Conservation (phyloP, 2,797 vertebrate genomes). For the Leptatherina wallacei region DNA sequence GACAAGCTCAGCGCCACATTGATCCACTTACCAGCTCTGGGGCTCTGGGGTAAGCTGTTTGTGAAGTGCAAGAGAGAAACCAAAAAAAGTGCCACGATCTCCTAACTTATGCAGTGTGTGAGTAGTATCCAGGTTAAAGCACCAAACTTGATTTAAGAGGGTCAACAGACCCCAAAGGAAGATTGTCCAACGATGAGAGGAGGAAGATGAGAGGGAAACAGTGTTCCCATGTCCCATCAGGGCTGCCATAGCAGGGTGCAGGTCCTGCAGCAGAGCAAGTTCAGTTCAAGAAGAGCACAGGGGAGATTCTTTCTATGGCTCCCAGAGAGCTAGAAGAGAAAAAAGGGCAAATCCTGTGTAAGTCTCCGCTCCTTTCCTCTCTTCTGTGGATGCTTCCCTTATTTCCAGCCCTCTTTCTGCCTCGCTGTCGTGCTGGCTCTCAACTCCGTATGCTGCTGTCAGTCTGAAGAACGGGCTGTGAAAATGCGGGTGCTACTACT, state of each 20-base stretch:
- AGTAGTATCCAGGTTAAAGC: conserved; percentile 92
- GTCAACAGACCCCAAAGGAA: conserved; percentile 71
- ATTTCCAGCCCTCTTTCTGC: conserved; percentile 40
- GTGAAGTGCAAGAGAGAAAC: conserved; percentile 93
- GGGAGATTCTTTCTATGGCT: conserved; percentile 52
- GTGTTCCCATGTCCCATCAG: conserved; percentile 49
- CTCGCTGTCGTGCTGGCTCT: conserved; percentile 51
- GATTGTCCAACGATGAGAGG: conserved; percentile 52
- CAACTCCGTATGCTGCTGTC: conserved; percentile 79
- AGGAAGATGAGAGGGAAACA: conserved; percentile 42
- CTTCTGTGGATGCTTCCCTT: conserved; percentile 50
- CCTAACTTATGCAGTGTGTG: conserved; percentile 89
- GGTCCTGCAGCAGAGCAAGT: conserved; percentile 60
- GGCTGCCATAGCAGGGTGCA: conserved; percentile 71
- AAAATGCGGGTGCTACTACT: conserved; percentile 69
- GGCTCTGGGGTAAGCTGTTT: conserved; percentile 87
- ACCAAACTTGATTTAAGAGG: conserved; percentile 46
- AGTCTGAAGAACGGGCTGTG: conserved; percentile 78
- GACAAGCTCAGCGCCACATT: conserved; percentile 38
- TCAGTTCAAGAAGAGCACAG: conserved; percentile 48
- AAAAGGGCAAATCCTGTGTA: conserved; percentile 42
- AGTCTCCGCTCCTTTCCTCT: conserved; percentile 35
- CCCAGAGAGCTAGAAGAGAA: conserved; percentile 22
- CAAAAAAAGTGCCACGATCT: conserved; percentile 89
- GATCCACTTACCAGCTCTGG: conserved; percentile 90